Conservation (phyloP, 1,140 invertebrate genomes). For the Philopotamus ludificatus region DNA sequence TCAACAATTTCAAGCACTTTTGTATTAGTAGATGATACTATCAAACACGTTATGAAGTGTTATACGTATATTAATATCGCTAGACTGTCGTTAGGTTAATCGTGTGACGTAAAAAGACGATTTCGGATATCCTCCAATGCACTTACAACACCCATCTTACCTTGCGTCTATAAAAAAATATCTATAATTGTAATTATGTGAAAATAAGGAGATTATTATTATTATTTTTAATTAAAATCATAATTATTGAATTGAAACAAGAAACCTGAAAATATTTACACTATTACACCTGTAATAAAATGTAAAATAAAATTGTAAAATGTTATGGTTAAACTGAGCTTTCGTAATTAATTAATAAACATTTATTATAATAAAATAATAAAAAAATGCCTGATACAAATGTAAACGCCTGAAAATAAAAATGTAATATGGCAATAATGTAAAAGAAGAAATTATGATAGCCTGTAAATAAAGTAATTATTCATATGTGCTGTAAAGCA, state of each 20-base stretch:
- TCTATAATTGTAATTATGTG: background rate
- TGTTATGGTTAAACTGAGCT: background rate
- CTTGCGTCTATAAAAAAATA: background rate
- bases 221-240: background rate
- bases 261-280: constrained; percentile 2
- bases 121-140: too few relatives aligned
- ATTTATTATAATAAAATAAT: constrained; percentile 6
- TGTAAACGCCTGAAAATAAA: constrained; percentile 27
- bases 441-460: constrained; percentile 1
- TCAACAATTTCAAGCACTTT: too few relatives aligned
- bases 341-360: background rate
- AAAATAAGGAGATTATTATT: background rate
- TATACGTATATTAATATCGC: too few relatives aligned
- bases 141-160: too few relatives aligned
- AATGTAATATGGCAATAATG: constrained; percentile 9
- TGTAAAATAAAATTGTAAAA: background rate
- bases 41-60: too few relatives aligned
- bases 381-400: constrained; percentile 1
- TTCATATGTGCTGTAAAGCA: constrained; percentile 20
- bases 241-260: background rate
- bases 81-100: too few relatives aligned
- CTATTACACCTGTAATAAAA: constrained; percentile 24
- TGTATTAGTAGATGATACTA: too few relatives aligned
- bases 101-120: too few relatives aligned
- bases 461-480: constrained; percentile 27